These are phyloP conservation scores for Mirza zaza DNA, from an alignment of 2,113 vertebrate genomes.

Conservation along the genomic window DNA sequence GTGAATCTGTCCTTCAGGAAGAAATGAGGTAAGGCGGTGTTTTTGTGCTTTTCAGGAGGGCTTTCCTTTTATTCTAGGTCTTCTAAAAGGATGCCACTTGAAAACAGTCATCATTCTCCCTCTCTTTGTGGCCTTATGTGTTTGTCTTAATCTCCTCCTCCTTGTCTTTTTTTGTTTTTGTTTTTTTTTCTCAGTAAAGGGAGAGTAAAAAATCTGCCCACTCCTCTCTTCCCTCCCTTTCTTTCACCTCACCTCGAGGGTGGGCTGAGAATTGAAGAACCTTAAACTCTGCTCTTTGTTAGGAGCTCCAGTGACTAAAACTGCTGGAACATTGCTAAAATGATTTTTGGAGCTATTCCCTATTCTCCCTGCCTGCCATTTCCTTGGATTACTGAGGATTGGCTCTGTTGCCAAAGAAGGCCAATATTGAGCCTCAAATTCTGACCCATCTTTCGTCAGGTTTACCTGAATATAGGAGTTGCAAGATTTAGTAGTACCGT, in stretches of 20 bases:
- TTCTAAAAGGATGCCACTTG: constrained; percentile 12
- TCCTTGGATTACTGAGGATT: background rate
- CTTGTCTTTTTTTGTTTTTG: background rate
- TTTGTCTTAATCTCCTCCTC: constrained; percentile 1
- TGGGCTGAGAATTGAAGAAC: constrained; percentile 3
- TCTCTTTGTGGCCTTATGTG: background rate
- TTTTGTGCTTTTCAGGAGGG: background rate
- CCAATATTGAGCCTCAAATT: background rate
- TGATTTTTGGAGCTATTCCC: background rate
- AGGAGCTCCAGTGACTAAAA: background rate
- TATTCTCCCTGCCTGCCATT: background rate
- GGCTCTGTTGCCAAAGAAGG: background rate
- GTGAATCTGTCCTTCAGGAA: background rate
- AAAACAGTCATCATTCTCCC: background rate
- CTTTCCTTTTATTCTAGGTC: background rate
- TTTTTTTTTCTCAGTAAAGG: background rate
- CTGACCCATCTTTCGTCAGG: constrained; percentile 1
- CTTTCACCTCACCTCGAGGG: background rate
- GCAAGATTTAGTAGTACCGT: background rate
- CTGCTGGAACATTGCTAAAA: background rate
- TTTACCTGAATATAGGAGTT: constrained; percentile 28
- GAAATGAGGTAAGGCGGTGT: background rate
- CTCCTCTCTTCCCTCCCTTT: background rate
- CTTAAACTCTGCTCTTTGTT: constrained; percentile 35
- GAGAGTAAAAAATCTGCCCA: background rate